Evolutionary conservation across 2,888 invertebrate genomes (phyloP), one percentile per base, ranked within the genome.

Genomic region (Oxytorus armatus): DNA sequence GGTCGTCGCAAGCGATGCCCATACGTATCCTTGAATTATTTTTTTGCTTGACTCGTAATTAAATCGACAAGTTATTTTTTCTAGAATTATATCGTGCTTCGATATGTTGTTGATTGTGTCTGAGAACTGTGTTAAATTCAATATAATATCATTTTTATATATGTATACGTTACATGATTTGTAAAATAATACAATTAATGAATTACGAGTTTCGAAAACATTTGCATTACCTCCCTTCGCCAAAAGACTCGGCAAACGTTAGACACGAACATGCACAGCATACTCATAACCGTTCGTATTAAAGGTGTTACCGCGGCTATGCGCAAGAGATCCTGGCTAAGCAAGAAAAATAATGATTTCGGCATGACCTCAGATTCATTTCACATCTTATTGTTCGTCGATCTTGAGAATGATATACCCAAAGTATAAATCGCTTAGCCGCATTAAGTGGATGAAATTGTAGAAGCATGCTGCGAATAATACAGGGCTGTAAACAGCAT

Each of bases 1-100:
- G 1, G 70, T 36, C 3, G 36, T 3, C 7, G 4, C 3, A 11
- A 80, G 11, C 8, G 77, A 51, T 25, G 74, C 21, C 59, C 66
- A 77, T 29, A 80, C 70, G 49, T 66, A 80, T 8, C 16, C 36
- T 5, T 59, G 61, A 42, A 82, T 57, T 7, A 51, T 61, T 55
- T 47, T 75, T 0, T 7, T 11, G 51, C n/a, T 18, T 3, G 39
- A 66, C 14, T 61, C 36, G 47, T 80, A 78, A 47, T 76, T 57
- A n/a, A 59, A 18, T 42, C 51, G 80, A 65, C 72, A 78, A 44
- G 66, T 74, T 47, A 82, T 68, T 78, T 69, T 74, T 16, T 72
- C 29, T 10, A 82, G 25, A 47, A 81, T 29, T 1, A 23, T n/a
- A 39, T 72, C 63, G 21, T 82, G 80, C 16, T 57, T 57, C 0